Percentiles rank a stretch among this genome's conserved stretches.
These are phyloP conservation scores for Natator depressus DNA, from an alignment of 2,113 vertebrate species.

Conservation along the genomic window DNA sequence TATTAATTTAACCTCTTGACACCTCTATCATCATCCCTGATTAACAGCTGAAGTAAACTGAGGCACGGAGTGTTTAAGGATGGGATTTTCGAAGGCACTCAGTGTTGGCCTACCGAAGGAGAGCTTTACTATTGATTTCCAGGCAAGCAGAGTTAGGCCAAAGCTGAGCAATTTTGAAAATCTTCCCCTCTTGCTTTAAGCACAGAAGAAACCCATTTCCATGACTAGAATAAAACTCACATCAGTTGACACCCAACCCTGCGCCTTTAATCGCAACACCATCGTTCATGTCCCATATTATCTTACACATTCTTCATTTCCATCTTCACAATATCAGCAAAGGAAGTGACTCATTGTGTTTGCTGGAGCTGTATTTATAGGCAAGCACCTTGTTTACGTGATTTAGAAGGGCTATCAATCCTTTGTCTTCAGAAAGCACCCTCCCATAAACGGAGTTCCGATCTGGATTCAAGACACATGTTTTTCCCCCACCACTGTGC, in stretches of 20 bases:
- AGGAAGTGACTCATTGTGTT: background rate
- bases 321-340: background rate
- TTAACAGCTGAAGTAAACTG: background rate
- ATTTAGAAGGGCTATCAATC: background rate
- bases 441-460: background rate
- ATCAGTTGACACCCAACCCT: background rate
- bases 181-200: background rate
- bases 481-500: background rate
- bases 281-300: background rate
- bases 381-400: background rate
- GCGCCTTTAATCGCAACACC: background rate
- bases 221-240: background rate
- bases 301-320: background rate
- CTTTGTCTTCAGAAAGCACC: background rate
- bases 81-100: background rate
- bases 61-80: background rate
- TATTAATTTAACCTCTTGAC: background rate
- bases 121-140: background rate
- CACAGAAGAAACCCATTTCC: background rate
- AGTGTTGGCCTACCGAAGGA: background rate
- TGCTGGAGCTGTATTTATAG: background rate
- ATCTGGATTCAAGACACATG: background rate
- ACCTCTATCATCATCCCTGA: rapidly evolving
- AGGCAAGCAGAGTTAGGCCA: background rate
- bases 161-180: background rate